phyloP scores from a whole-genome alignment of 2,797 vertebrate genomes.

The Spinus pinus region DNA sequence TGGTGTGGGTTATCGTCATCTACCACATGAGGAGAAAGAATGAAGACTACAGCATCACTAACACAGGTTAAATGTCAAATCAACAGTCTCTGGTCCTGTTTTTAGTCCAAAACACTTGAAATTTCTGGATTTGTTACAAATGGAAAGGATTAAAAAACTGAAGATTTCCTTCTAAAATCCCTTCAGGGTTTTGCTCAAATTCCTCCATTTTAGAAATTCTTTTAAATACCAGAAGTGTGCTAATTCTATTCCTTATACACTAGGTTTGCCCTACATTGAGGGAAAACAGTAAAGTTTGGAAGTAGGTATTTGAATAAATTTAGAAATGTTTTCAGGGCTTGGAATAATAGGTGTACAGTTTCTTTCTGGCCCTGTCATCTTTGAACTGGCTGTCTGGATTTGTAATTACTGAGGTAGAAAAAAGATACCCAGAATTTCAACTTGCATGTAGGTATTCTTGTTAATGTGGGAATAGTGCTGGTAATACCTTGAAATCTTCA shows the following conservation, averaged over 20 bases:
- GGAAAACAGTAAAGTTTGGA: neutral
- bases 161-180: neutral
- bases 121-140: neutral
- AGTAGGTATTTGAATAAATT: neutral
- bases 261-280: neutral
- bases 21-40: constrained; percentile 84
- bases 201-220: neutral
- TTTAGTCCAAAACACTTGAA: neutral
- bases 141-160: neutral
- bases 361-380: neutral
- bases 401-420: neutral
- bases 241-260: neutral
- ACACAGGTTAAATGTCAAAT: constrained; percentile 69
- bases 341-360: neutral
- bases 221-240: neutral
- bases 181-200: neutral
- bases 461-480: neutral
- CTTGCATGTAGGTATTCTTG: neutral
- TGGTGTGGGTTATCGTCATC: constrained; percentile 86
- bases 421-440: neutral
- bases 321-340: neutral
- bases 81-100: neutral
- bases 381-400: neutral
- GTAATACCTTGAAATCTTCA: neutral
- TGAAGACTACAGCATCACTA: constrained; percentile 85